Conservation (phyloP, 1,140 invertebrate genomes). For the Lucilia cuprina region DNA sequence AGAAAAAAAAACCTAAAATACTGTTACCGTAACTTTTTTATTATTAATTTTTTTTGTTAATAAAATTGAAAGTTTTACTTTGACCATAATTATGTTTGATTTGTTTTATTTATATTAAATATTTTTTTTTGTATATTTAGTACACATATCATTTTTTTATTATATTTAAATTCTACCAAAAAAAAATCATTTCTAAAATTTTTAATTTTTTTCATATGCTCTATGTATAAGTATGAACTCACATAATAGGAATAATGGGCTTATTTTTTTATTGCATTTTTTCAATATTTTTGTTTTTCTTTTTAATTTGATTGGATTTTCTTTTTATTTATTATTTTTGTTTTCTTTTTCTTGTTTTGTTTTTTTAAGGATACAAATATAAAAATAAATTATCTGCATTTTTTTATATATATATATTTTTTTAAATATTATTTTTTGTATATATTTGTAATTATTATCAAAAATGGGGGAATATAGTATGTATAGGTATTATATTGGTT, state of each 20-base stretch:
- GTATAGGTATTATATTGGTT: too few relatives aligned
- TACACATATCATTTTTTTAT: not conserved
- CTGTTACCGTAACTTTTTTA: too few relatives aligned
- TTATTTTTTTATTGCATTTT: not conserved
- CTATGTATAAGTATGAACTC: not conserved
- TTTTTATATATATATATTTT: not conserved
- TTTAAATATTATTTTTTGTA: not conserved
- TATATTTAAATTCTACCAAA: not conserved
- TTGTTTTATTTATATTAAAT: not conserved
- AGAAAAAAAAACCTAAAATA: not conserved
- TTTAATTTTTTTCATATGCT: not conserved
- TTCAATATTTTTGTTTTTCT: not conserved
- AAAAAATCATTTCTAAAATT: not conserved
- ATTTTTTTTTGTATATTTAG: not conserved
- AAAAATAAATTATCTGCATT: slow-evolving; percentile 26
- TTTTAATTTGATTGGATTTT: slow-evolving; percentile 6
- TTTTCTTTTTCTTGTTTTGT: not conserved
- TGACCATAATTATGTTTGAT: not conserved
- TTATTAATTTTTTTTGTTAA: too few relatives aligned
- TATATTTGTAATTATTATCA: not conserved
- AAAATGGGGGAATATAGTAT: not conserved
- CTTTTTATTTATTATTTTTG: not conserved
- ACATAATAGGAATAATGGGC: slow-evolving; percentile 17
- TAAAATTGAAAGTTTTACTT: not conserved
- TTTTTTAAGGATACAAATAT: slow-evolving; percentile 27